Percentiles rank a stretch among this genome's conserved stretches.
phyloP scores from a whole-genome alignment of 2,797 vertebrate species.

The Acipenser ruthenus region DNA sequence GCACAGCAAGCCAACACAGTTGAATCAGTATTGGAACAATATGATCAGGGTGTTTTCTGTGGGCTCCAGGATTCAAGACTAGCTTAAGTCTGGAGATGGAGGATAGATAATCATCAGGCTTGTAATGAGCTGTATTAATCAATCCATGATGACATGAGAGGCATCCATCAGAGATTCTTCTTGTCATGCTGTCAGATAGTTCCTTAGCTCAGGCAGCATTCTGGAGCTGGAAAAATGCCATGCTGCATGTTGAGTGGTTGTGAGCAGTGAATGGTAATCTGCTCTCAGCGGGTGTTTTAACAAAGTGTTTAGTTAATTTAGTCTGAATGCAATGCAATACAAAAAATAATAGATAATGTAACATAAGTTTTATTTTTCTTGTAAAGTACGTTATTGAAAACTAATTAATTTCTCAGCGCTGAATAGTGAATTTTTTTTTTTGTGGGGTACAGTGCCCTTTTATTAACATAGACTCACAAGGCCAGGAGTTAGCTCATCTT shows the following conservation, averaged over 20 bases:
- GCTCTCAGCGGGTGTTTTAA: too few relatives aligned
- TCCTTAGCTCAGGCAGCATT: conserved; percentile 3
- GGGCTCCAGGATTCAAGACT: neutral
- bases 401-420: too few relatives aligned
- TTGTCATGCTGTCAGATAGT: neutral
- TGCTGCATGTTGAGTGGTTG: neutral
- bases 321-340: too few relatives aligned
- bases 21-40: neutral
- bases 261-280: neutral
- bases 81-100: conserved; percentile 7
- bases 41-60: neutral
- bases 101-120: conserved; percentile 9
- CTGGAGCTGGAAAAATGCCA: neutral
- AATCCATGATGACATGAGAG: conserved; percentile 3
- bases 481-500: conserved; percentile 38
- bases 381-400: too few relatives aligned
- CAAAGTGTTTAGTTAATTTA: too few relatives aligned
- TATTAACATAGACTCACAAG: conserved; percentile 24
- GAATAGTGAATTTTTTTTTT: neutral
- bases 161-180: conserved; percentile 4
- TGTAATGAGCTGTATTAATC: conserved; percentile 16
- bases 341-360: too few relatives aligned
- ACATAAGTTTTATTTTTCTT: too few relatives aligned
- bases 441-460: conserved; percentile 13
- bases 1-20: neutral